Conservation (phyloP, 2,113 vertebrate genomes). For the Bujurquina vittata region DNA sequence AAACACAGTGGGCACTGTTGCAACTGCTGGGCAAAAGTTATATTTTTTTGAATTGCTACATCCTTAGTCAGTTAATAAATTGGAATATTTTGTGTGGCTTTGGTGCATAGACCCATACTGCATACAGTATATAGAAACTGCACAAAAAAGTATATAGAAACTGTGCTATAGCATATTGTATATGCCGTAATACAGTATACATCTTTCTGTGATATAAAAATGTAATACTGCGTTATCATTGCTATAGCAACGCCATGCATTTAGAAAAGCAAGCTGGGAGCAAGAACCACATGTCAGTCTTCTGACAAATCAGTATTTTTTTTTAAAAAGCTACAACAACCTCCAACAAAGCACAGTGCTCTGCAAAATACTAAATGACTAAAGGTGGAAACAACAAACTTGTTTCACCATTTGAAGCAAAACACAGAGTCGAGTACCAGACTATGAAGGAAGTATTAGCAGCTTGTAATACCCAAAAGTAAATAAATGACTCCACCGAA, state of each 20-base stretch:
- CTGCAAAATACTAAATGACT: too few species aligned
- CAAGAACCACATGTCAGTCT: not conserved
- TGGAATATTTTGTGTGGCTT: too few species aligned
- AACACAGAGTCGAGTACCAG: too few species aligned
- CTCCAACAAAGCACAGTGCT: too few species aligned
- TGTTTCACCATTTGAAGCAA: too few species aligned
- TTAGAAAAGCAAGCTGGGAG: not conserved
- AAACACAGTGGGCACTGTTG: too few species aligned
- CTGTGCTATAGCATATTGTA: not conserved
- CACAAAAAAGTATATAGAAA: not conserved
- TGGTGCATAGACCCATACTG: not conserved
- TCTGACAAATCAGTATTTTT: not conserved
- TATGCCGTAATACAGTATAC: too few species aligned
- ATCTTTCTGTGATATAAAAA: not conserved
- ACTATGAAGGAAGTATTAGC: too few species aligned
- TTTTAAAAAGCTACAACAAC: not conserved
- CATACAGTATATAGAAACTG: not conserved
- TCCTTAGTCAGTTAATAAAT: not conserved
- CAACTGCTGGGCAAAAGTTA: too few species aligned
- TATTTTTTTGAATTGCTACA: not conserved
- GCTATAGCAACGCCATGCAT: not conserved
- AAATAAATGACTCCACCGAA: not conserved
- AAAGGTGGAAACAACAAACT: too few species aligned
- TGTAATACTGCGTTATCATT: not conserved
- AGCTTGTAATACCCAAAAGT: not conserved